Base-by-base conservation (phyloP, 2,888 invertebrate genomes). In the Omphaloscelis lunosa region DNA sequence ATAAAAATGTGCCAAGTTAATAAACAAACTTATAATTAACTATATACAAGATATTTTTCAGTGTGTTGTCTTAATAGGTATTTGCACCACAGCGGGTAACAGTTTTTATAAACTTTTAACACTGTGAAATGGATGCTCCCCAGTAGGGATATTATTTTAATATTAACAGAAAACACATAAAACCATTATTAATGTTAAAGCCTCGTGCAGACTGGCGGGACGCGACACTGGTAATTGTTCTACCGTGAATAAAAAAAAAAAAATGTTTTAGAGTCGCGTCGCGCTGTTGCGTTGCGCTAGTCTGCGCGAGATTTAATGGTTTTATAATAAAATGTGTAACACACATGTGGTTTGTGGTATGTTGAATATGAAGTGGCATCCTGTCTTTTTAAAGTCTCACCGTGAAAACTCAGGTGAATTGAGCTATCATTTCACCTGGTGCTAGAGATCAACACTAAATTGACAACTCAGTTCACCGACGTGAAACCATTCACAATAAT, bases 1-100 rank as follows among this genome's bases (percentile, higher is more conserved):
- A 72, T 72, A 72, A 73, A 80, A 66, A 62, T 56, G 66, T 80
- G 73, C 59, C 53, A 53, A 51, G 48, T 27, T 39, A 34, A 27
- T n/a, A 59, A 72, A 48, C 2, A 41, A 34, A 17, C 1, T 41
- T n/a, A 27, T 15, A n/a, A 41, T 15, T 9, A n/a, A 51, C n/a
- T 29, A 59, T 6, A 41, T 0, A 41, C 65, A 41, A 59, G 9
- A 41, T n/a, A 66, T 45, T n/a, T 20, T 45, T 23, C 6, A 61
- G 29, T 56, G 20, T 56, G 34, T 65, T 39, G 29, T 62, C 8
- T 45, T 56, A 20, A 34, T n/a, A 34, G 34, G 34, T 34, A 45
- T 62, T 66, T 74, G 62, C 29, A 63, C 15, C 15, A 39, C 27
- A 48, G 23, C 34, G 3, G 5, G 2, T 69, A 77, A 53, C 11